Evolutionary conservation across 2,888 invertebrate genomes (phyloP).

Genomic region (Xiphydria camelus): DNA sequence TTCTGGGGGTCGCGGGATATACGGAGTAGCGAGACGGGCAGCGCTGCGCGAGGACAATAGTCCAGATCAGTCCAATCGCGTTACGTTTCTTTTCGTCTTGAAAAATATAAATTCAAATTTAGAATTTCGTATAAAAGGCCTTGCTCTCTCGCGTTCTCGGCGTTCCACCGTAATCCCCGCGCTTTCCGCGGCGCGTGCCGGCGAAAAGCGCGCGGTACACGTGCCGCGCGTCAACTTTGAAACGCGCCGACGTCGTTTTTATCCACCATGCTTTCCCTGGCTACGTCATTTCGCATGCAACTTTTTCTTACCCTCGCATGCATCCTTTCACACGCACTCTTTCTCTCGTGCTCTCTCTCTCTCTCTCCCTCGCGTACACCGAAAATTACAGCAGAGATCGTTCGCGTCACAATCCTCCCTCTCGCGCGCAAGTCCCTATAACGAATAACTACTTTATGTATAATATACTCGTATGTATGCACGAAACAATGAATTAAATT

Average conservation of each 20-base stretch:
- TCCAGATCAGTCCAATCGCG: constrained; percentile 15
- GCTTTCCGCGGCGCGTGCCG: too few relatives aligned
- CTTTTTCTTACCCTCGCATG: constrained; percentile 4
- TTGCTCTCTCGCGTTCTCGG: constrained; percentile 18
- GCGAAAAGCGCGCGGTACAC: too few relatives aligned
- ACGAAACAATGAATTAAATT: constrained; percentile 20
- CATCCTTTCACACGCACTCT: too few relatives aligned
- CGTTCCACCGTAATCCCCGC: background rate
- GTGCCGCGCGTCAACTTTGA: too few relatives aligned
- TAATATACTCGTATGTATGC: constrained; percentile 21
- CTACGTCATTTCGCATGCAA: background rate
- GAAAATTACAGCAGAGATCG: constrained; percentile 15
- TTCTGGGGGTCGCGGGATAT: constrained; percentile 15
- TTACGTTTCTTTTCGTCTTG: constrained; percentile 13
- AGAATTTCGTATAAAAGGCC: constrained; percentile 33
- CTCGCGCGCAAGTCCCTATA: constrained; percentile 1
- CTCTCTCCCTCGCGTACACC: constrained; percentile 1
- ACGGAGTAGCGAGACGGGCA: constrained; percentile 9
- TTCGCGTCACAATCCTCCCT: constrained; percentile 3
- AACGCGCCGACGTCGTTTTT: too few relatives aligned
- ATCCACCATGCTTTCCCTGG: background rate
- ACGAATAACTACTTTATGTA: constrained; percentile 18
- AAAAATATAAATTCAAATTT: constrained; percentile 32
- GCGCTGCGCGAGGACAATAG: constrained; percentile 14
- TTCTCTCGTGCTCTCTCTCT: background rate